Base-by-base conservation (phyloP, 2,113 vertebrate genomes). In the Leiothrix lutea region DNA sequence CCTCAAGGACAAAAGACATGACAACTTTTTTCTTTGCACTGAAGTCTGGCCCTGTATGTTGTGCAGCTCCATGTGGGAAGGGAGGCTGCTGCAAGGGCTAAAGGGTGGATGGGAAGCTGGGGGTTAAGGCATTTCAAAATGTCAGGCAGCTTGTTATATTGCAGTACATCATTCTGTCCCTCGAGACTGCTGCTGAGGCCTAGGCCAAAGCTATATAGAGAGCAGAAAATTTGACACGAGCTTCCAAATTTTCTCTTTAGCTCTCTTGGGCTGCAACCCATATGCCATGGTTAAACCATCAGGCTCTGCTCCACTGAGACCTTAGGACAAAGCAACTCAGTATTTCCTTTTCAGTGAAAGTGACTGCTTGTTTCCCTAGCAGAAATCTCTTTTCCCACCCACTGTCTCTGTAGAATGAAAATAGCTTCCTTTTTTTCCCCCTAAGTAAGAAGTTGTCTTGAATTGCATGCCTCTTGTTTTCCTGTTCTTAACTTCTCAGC, bases 141-240 rank as follows among this genome's bases (percentile, higher is more conserved):
- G 93, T 84, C 97, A 97, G 96, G 93, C 95, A 94, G 95, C 97
- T 95, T 90, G 91, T 97, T 97, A 96, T 98, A 96, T 93, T 95
- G 97, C 95, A 82, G 96, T 97, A 96, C 95, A 97, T 97, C 96
- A 95, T 98, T 92, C 89, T 77, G 36, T 97, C 97, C 97, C 98
- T 28, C 3, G 95, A 71, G 98, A 94, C 90, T 77, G 35, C 74
- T 54, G 82, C 70, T 3, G 61, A 72, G 93, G 82, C 94, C 93
- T 33, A 29, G 89, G 95, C 97, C 92, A 92, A 73, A 93, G 94
- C 90, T 88, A 54, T 47, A 69, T 7, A 74, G 80, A 92, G 64
- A 96, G 91, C 95, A 95, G 91, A 97, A 95, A 95, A 86, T 94
- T 96, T 96, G 94, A 97, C 95, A 92, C 51, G 8, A 67, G 90